Percentiles rank a stretch among this genome's conserved stretches.
Evolutionary conservation across 2,113 vertebrate genomes (phyloP).

Genomic region (Paradoxurus hermaphroditus): DNA sequence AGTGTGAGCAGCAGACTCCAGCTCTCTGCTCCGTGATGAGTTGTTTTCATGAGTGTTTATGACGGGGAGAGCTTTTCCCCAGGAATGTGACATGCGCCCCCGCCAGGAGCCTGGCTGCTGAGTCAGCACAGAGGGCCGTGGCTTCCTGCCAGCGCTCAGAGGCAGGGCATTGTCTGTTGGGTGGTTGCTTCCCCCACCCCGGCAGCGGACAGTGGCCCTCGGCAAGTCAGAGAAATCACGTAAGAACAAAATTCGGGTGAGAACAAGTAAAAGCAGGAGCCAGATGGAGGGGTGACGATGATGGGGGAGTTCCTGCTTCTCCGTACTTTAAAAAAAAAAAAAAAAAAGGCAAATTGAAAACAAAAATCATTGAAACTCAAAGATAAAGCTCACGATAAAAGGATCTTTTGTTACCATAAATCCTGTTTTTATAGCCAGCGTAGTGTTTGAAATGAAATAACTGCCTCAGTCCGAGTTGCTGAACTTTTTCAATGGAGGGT

Average conservation of each 20-base stretch:
- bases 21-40: background rate
- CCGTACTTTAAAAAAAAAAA: background rate
- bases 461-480: background rate
- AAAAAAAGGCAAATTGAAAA: background rate
- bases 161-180: slow-evolving; percentile 45
- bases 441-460: slow-evolving; percentile 33
- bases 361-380: slow-evolving; percentile 13
- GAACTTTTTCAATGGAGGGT: slow-evolving; percentile 46
- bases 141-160: slow-evolving; percentile 4
- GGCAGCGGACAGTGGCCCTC: slow-evolving; percentile 2
- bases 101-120: slow-evolving; percentile 51
- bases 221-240: background rate
- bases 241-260: background rate
- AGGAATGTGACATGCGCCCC: slow-evolving; percentile 2
- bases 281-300: slow-evolving; percentile 36
- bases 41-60: background rate
- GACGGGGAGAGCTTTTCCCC: slow-evolving; percentile 8
- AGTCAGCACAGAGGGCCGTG: slow-evolving; percentile 60
- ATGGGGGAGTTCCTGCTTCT: slow-evolving; percentile 41
- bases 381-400: slow-evolving; percentile 28
- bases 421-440: background rate
- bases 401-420: background rate
- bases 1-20: background rate
- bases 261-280: slow-evolving; percentile 51
- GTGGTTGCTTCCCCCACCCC: slow-evolving; percentile 8